Base-by-base conservation (phyloP, 2,113 vertebrate species). In the Myrmecobius fasciatus region DNA sequence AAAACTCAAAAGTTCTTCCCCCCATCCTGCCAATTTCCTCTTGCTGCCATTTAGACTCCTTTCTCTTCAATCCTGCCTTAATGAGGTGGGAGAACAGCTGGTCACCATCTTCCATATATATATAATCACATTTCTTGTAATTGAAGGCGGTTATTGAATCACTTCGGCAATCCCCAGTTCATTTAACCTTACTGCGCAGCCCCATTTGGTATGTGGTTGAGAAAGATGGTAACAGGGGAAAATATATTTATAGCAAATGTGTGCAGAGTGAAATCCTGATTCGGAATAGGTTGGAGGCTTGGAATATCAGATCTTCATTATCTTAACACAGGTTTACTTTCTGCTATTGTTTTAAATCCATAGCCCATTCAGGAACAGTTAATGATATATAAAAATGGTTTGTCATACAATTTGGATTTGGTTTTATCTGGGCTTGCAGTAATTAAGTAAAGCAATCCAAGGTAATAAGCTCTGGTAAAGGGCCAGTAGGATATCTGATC, bases 361-460 rank as follows among this genome's bases (percentile, higher is more conserved):
- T 96, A 94, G 43, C 48, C 25, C 91, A 53, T 91, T 95, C 91
- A 91, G 36, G 90, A 83, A 94, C 93, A 48, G 67, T n/a, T 91
- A 90, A 94, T 95, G 67, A 94, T 97, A 93, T 90, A 90, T 90
- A 90, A 90, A 90, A 90, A 90, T 0, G 49, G 53, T 51, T 95
- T 95, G 96, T 96, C 52, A 95, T 93, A 91, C 4, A 94, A 28
- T 96, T 96, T 96, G 49, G 52, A 49, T 60, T 95, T 94, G 92
- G 89, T 52, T 97, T 97, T 97, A 98, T 98, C 96, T 96, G 96
- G 89, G 49, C 94, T 96, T 83, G 89, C 94, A 91, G 93, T 95
- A 97, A 97, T 97, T 97, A 97, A 97, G 56, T 97, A 92, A 97
- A 94, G 96, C 97, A 97, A 97, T 97, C 67, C 95, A 94, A 97